Evolutionary conservation across 2,797 vertebrate species (phyloP).

Genomic region (Eulemur rubriventer): DNA sequence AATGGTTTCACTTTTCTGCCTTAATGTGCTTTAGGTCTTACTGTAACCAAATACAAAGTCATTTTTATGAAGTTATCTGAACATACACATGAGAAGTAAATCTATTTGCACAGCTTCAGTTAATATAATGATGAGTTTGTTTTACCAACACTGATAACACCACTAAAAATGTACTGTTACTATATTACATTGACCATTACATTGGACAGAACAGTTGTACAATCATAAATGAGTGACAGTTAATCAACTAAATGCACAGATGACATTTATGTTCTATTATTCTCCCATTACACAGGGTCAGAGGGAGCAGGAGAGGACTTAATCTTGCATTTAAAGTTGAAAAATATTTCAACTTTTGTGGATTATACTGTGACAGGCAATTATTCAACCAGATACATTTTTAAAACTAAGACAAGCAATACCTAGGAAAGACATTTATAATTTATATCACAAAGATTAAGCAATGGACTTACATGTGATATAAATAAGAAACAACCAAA

Average conservation of each 20-base stretch:
- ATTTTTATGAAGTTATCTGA: constrained; percentile 54
- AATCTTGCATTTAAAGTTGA: constrained; percentile 47
- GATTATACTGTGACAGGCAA: constrained; percentile 59
- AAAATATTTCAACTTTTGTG: constrained; percentile 59
- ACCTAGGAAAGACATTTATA: constrained; percentile 63
- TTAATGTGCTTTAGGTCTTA: neutral
- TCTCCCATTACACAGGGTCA: neutral
- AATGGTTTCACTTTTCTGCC: constrained; percentile 34
- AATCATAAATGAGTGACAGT: constrained; percentile 18
- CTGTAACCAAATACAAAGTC: constrained; percentile 34
- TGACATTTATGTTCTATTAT: constrained; percentile 66
- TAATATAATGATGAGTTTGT: constrained; percentile 20
- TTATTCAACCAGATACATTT: constrained; percentile 71
- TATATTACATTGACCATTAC: constrained; percentile 19
- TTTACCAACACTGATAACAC: constrained; percentile 29
- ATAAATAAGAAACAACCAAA: constrained; percentile 59
- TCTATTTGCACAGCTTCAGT: neutral
- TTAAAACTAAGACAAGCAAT: constrained; percentile 68
- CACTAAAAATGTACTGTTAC: constrained; percentile 59
- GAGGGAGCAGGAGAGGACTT: neutral
- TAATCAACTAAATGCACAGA: constrained; percentile 50
- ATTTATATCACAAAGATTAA: constrained; percentile 57
- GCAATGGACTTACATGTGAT: constrained; percentile 9
- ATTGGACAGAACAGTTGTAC: neutral
- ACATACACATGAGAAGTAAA: neutral